A percentile compares a stretch with the other conserved stretches of the same genome.
Conservation (phyloP, 1,140 invertebrate species). For the Solenopsis fugax region DNA sequence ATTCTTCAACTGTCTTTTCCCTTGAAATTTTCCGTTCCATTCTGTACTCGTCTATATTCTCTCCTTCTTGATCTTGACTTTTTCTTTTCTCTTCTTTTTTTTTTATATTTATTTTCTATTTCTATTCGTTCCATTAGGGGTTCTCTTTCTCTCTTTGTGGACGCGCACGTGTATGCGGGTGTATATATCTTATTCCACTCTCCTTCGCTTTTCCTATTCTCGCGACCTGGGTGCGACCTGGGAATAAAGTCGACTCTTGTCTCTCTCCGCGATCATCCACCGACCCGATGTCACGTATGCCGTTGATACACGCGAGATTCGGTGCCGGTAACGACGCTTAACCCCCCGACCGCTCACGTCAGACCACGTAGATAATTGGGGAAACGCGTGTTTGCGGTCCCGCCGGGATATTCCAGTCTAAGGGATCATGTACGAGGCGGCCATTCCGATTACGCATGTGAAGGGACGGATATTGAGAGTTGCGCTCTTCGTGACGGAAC, state of each 20-base stretch:
- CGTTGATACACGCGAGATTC: conserved; percentile 76
- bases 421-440: conserved; percentile 24
- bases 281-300: conserved; percentile 74
- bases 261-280: conserved; percentile 25
- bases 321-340: conserved; percentile 45
- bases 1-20: neutral
- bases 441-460: conserved; percentile 22
- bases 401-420: conserved; percentile 71
- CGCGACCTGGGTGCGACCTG: neutral
- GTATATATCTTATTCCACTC: neutral
- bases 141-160: neutral
- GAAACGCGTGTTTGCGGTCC: conserved; percentile 78
- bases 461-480: conserved; percentile 30
- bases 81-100: neutral
- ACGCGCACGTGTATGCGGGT: neutral
- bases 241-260: conserved; percentile 22
- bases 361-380: conserved; percentile 77
- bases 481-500: conserved; percentile 49
- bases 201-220: conserved; percentile 4
- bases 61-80: neutral
- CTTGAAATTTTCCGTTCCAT: neutral
- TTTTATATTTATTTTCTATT: neutral
- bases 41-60: neutral
- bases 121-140: neutral
- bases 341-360: conserved; percentile 28